These are phyloP conservation scores for Catostylus mosaicus DNA, from an alignment of 30 jellyfish, hydroid and myxozoan genomes.

Conservation along the genomic window DNA sequence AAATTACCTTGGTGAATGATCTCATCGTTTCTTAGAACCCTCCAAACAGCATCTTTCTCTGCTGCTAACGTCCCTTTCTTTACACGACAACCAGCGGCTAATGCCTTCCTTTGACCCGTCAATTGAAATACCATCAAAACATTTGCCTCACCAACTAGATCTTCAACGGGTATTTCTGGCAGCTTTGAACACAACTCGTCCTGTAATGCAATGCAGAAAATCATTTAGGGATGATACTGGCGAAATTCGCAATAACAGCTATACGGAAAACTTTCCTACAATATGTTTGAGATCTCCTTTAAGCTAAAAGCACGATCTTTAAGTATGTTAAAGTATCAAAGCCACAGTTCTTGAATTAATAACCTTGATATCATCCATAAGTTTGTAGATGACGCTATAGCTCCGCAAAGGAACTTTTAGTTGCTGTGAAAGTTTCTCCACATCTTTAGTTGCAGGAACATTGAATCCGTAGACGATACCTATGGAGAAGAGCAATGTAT, in stretches of 20 bases:
- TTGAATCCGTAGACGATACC: slow-evolving; percentile 87
- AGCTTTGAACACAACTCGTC: slow-evolving; percentile 74
- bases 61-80: slow-evolving; percentile 76
- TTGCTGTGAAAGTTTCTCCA: slow-evolving; percentile 61
- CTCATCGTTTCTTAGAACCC: slow-evolving; percentile 73
- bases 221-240: not conserved
- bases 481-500: not conserved
- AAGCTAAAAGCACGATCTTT: too few species aligned
- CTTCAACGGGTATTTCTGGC: slow-evolving; percentile 82
- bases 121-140: slow-evolving; percentile 78
- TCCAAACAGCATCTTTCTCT: slow-evolving; percentile 68
- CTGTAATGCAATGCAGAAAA: slow-evolving; percentile 28
- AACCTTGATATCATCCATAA: slow-evolving; percentile 87
- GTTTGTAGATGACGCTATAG: slow-evolving; percentile 71
- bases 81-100: slow-evolving; percentile 98
- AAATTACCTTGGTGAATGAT: slow-evolving; percentile 79
- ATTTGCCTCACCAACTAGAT: slow-evolving; percentile 86
- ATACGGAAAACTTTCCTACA: too few species aligned
- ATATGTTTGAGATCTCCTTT: too few species aligned
- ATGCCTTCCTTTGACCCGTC: slow-evolving; percentile 91
- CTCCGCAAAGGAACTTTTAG: slow-evolving; percentile 59
- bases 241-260: too few species aligned
- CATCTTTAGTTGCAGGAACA: slow-evolving; percentile 55
- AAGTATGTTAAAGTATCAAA: too few species aligned
- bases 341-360: too few species aligned